Percentiles rank a stretch among this genome's conserved stretches.
phyloP scores from a whole-genome alignment of 2,113 vertebrate genomes.

The Cheirogaleus medius region DNA sequence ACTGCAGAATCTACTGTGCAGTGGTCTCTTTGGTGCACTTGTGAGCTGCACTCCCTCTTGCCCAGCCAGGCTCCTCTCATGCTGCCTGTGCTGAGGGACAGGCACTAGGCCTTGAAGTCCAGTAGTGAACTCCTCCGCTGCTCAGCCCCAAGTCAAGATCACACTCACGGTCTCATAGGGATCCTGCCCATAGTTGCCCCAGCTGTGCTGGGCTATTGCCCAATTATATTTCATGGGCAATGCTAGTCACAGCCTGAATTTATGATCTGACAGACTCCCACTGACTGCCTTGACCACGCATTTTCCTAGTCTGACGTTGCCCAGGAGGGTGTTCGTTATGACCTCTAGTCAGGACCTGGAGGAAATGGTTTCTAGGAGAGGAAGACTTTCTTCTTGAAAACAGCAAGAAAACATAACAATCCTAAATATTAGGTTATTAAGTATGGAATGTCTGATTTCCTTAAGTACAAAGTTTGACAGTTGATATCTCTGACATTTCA shows the following conservation, averaged over 20 bases:
- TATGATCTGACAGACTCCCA: background rate
- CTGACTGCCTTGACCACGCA: background rate
- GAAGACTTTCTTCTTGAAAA: constrained; percentile 10
- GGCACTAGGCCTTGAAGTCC: background rate
- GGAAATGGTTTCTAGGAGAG: background rate
- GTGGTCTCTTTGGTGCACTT: background rate
- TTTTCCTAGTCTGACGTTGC: background rate
- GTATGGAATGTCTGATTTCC: too few relatives aligned
- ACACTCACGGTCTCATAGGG: background rate
- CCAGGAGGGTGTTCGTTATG: background rate
- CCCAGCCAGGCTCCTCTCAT: background rate
- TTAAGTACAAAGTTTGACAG: too few relatives aligned
- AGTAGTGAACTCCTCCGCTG: background rate
- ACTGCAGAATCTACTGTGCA: background rate
- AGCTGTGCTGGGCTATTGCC: background rate
- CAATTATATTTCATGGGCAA: background rate
- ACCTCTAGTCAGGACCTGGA: background rate
- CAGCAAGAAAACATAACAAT: background rate
- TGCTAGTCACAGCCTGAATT: background rate
- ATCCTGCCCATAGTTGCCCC: background rate
- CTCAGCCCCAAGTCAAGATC: background rate
- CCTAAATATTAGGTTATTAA: too few relatives aligned
- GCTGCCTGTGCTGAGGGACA: background rate
- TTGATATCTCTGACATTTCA: too few relatives aligned
- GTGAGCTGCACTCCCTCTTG: background rate